Percentiles rank a stretch among this genome's conserved stretches.
phyloP scores from a whole-genome alignment of 1,140 invertebrate species.

The Rhyacophila brunnea region DNA sequence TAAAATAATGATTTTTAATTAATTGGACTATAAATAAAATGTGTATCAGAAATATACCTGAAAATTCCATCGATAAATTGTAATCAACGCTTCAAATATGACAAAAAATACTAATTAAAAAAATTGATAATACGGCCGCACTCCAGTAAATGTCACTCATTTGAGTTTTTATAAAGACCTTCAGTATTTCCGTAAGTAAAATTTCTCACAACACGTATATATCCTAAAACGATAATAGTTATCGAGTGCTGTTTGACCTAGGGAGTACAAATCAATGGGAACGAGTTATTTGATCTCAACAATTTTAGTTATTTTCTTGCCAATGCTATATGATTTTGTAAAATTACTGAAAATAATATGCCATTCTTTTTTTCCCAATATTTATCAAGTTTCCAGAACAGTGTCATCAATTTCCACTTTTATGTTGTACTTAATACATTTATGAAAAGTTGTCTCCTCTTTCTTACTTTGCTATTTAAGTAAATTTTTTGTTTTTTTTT shows the following conservation, averaged over 20 bases:
- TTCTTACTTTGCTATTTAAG: conserved; percentile 15
- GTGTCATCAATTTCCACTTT: conserved; percentile 3
- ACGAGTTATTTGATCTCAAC: conserved; percentile 30
- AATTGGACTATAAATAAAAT: too few species aligned
- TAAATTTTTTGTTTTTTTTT: conserved; percentile 19
- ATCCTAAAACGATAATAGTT: not conserved
- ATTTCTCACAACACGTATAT: too few species aligned
- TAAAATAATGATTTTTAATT: too few species aligned
- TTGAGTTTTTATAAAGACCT: too few species aligned
- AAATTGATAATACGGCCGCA: too few species aligned
- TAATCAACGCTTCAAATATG: too few species aligned
- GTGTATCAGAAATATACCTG: too few species aligned
- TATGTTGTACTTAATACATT: conserved; percentile 25
- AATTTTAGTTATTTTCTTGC: conserved; percentile 30
- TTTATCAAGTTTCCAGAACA: conserved; percentile 8
- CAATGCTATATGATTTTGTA: conserved; percentile 25
- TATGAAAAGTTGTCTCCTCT: conserved; percentile 10
- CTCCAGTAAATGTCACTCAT: too few species aligned
- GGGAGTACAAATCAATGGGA: conserved; percentile 34
- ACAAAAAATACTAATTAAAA: too few species aligned
- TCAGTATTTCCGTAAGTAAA: too few species aligned
- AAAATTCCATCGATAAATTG: too few species aligned
- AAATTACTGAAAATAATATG: not conserved
- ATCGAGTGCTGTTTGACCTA: conserved; percentile 24
- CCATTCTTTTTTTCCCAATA: conserved; percentile 8